Evolutionary conservation across 2,888 invertebrate genomes (phyloP).

Genomic region (Euproctis similis): DNA sequence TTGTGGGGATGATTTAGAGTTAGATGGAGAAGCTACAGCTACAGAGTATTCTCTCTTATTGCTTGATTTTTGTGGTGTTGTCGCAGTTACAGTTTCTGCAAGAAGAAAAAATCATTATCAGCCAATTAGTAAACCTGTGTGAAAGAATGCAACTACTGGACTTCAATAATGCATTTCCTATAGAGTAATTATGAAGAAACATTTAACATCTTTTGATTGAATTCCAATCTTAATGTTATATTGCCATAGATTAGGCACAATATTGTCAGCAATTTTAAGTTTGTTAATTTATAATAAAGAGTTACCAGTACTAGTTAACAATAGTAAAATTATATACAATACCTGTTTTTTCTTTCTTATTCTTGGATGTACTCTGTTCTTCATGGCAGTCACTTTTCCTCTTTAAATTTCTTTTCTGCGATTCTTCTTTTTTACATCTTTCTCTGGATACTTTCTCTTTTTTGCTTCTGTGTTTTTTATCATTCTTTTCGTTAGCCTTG

Average conservation of each 20-base stretch:
- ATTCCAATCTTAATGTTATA: too few species aligned
- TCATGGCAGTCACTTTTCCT: constrained; percentile 45
- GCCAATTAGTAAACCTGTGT: too few species aligned
- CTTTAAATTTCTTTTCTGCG: constrained; percentile 40
- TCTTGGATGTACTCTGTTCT: constrained; percentile 30
- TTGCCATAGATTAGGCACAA: too few species aligned
- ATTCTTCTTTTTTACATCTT: constrained; percentile 38
- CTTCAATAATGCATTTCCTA: too few species aligned
- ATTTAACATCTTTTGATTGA: too few species aligned
- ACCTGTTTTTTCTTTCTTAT: constrained; percentile 46
- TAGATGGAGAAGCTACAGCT: constrained; percentile 1
- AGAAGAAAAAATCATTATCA: too few species aligned
- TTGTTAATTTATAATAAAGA: too few species aligned
- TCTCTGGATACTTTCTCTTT: constrained; percentile 38
- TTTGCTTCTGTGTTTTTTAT: constrained; percentile 29
- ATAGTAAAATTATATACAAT: too few species aligned
- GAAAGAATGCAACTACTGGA: too few species aligned
- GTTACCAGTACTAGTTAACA: too few species aligned
- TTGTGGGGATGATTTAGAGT: constrained; percentile 1
- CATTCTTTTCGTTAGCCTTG: constrained; percentile 42
- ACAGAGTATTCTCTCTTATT: constrained; percentile 1
- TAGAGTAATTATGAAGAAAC: too few species aligned
- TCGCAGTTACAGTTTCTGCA: constrained; percentile 3
- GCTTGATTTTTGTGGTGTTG: constrained; percentile 7
- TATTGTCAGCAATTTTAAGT: too few species aligned